Conservation (phyloP, 2,888 invertebrate species). For the Trisateles emortualis region DNA sequence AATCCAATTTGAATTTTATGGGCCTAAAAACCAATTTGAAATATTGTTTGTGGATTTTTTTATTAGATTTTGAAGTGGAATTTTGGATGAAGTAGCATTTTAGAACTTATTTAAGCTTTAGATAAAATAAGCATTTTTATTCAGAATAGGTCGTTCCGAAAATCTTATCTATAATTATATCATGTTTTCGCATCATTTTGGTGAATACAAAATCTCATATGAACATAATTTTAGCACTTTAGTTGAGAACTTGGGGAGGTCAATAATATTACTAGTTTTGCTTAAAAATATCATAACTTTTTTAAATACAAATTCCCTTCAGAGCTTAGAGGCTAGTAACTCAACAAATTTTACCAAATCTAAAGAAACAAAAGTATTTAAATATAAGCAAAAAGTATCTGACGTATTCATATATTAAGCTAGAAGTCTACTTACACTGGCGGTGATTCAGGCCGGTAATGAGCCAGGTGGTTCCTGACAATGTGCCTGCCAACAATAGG, state of each 20-base stretch:
- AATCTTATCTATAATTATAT: background rate
- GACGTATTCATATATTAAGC: slow-evolving; percentile 24
- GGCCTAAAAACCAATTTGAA: background rate
- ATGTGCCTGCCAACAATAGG: slow-evolving; percentile 73
- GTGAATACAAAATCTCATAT: no score
- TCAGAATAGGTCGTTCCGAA: background rate
- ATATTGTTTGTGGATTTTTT: no score
- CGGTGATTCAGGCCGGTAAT: slow-evolving; percentile 65
- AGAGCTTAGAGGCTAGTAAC: no score
- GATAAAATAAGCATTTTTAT: slow-evolving; percentile 1
- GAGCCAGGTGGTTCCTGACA: slow-evolving; percentile 81
- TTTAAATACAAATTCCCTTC: no score
- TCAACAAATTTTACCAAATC: background rate
- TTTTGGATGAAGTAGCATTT: background rate
- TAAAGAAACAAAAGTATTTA: background rate
- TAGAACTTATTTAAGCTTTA: background rate
- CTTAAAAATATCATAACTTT: no score
- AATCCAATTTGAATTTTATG: background rate
- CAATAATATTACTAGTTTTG: no score
- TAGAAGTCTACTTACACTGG: slow-evolving; percentile 52
- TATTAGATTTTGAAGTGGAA: background rate
- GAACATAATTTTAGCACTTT: no score
- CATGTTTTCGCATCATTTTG: background rate
- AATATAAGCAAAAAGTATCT: slow-evolving; percentile 8
- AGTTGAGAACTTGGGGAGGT: no score